phyloP scores from a whole-genome alignment of 2,888 invertebrate species.

The Caradrina clavipalpis region DNA sequence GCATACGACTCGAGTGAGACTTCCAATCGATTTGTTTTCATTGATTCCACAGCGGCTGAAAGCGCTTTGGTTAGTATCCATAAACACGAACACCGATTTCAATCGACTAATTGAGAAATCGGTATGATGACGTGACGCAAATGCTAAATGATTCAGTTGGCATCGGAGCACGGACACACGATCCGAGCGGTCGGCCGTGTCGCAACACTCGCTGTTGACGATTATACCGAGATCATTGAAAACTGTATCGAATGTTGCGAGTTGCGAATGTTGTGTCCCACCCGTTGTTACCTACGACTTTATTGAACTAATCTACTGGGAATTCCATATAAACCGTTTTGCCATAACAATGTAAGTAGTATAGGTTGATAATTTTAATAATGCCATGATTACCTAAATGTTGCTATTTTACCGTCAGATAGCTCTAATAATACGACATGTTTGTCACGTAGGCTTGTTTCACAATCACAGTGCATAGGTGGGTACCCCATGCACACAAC shows the following conservation, averaged over 20 bases:
- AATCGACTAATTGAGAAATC: slow-evolving; percentile 62
- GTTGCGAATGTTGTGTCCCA: slow-evolving; percentile 6
- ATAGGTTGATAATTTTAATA: slow-evolving; percentile 45
- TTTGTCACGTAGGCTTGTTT: slow-evolving; percentile 17
- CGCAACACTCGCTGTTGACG: slow-evolving; percentile 42
- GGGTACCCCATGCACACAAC: slow-evolving; percentile 11
- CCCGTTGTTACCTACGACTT: slow-evolving; percentile 27
- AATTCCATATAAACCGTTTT: slow-evolving; percentile 23
- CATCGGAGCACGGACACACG: slow-evolving; percentile 48
- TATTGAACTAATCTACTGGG: slow-evolving; percentile 41
- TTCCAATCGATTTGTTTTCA: slow-evolving; percentile 13
- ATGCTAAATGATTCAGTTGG: slow-evolving; percentile 59
- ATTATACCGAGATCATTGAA: slow-evolving; percentile 46
- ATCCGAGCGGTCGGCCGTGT: slow-evolving; percentile 36
- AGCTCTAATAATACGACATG: not conserved
- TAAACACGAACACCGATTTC: slow-evolving; percentile 36
- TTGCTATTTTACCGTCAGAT: not conserved
- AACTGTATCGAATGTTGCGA: slow-evolving; percentile 36
- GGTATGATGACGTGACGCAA: slow-evolving; percentile 52
- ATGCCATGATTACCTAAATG: slow-evolving; percentile 31
- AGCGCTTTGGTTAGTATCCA: slow-evolving; percentile 15
- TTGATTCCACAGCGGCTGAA: slow-evolving; percentile 22
- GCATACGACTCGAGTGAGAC: not conserved
- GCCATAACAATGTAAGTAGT: slow-evolving; percentile 31
- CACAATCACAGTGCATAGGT: not conserved